Percentiles rank a stretch among this genome's conserved stretches.
Conservation (phyloP, 2,888 invertebrate genomes). For the Lepidocyrtinus sp. region DNA sequence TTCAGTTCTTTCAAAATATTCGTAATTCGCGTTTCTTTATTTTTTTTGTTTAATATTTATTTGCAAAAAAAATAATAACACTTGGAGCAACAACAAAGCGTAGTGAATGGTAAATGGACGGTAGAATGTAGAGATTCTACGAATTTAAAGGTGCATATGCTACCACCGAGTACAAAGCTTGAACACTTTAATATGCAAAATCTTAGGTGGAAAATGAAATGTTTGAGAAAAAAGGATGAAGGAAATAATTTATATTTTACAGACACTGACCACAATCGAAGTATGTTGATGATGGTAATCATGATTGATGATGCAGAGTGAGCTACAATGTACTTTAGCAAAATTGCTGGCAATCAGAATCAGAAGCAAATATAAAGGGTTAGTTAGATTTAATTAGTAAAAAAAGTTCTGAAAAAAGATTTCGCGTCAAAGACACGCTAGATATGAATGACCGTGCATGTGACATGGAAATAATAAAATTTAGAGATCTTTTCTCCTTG, state of each 20-base stretch:
- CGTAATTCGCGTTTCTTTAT: too few species aligned
- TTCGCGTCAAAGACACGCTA: too few species aligned
- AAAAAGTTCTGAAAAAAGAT: too few species aligned
- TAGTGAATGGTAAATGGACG: slow-evolving; percentile 11
- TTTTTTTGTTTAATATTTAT: slow-evolving; percentile 11
- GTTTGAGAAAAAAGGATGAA: slow-evolving; percentile 17
- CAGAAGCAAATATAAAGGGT: too few species aligned
- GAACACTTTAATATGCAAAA: slow-evolving; percentile 9
- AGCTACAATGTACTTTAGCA: too few species aligned
- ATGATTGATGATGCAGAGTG: background rate
- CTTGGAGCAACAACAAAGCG: background rate
- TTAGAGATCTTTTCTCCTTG: too few species aligned
- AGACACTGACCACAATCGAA: slow-evolving; percentile 18
- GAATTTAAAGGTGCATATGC: background rate
- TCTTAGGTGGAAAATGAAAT: background rate
- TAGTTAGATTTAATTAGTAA: too few species aligned
- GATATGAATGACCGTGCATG: too few species aligned
- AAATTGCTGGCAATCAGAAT: too few species aligned
- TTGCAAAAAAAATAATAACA: background rate
- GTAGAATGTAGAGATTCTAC: background rate
- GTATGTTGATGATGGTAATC: slow-evolving; percentile 16
- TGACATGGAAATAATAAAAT: too few species aligned
- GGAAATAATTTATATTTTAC: slow-evolving; percentile 34
- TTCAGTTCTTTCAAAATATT: slow-evolving; percentile 14
- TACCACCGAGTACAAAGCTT: too few species aligned